Base-by-base conservation (phyloP, 2,888 invertebrate genomes). In the Brachycybe producta region DNA sequence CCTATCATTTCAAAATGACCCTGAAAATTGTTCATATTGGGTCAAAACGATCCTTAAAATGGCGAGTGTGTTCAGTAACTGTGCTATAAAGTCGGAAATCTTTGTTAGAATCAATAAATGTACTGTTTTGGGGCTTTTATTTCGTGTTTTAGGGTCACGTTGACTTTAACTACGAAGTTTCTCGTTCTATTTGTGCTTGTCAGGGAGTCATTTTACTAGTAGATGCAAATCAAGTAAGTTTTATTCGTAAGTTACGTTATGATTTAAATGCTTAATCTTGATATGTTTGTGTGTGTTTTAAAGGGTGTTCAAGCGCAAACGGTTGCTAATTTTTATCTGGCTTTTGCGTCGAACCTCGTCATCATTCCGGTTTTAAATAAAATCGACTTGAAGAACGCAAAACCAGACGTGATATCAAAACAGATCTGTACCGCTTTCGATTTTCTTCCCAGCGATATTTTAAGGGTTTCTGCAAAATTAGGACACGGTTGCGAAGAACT, bases 351-450 rank as follows among this genome's bases (percentile, higher is more conserved):
- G 57, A 79, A 91, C 59, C 69, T 95, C 47, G 69, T 74, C 1
- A 81, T 97, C 52, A 79, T 97, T 61, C 94, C 97, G 1, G 90
- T 91, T 1, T 71, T 98, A 30, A 98, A 97, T 69, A 98, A 98
- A 74, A 88, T 97, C 51, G 97, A 98, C 66, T 73, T 97, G 49
- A 87, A 88, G 59, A 77, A 84, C 66, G 92, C 94, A 0, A 72
- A 91, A 64, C 88, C 94, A 3, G 84, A 86, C 0, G 75, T 74
- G 60, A 88, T 91, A 0, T 75, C 77, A 56, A 70, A 75, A 35
- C 94, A 97, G 64, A 65, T 97, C 54, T 69, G 82, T 49, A 75
- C 75, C 1, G 67, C 95, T 15, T 95, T 97, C 67, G 82, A 81
- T 57, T 83, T 95, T 55, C 75, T 82, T 0, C 71, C 78, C 2